Conservation (phyloP, 37 sponge, comb jelly and placozoan genomes). For the Chondrosia reniformis region DNA sequence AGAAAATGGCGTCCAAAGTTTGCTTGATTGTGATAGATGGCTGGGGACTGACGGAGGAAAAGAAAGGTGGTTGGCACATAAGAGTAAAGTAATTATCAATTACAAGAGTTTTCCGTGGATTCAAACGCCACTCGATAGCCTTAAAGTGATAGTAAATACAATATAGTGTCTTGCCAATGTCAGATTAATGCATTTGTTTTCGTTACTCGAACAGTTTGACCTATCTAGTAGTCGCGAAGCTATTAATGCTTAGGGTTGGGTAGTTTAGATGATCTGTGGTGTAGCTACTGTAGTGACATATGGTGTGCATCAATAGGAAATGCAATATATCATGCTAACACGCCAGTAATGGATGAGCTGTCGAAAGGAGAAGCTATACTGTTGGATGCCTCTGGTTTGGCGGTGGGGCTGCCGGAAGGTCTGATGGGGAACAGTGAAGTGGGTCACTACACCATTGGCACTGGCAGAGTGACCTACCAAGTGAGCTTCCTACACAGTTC, state of each 20-base stretch:
- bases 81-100: too few species aligned
- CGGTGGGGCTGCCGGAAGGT: slow-evolving; percentile 91
- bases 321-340: slow-evolving; percentile 89
- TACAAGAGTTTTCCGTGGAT: too few species aligned
- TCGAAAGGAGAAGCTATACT: slow-evolving; percentile 50
- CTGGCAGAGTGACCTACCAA: slow-evolving; percentile 87
- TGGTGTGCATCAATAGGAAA: slow-evolving; percentile 53
- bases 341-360: slow-evolving; percentile 93
- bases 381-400: slow-evolving; percentile 82
- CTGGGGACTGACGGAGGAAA: slow-evolving; percentile 85
- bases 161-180: too few species aligned
- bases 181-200: too few species aligned
- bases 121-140: too few species aligned
- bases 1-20: slow-evolving; percentile 53
- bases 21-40: slow-evolving; percentile 96
- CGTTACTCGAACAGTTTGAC: too few species aligned
- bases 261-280: not conserved
- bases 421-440: slow-evolving; percentile 99
- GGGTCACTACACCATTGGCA: slow-evolving; percentile 93
- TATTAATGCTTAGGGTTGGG: not conserved
- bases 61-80: slow-evolving; percentile 71
- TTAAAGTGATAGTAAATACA: too few species aligned
- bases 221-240: too few species aligned
- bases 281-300: not conserved
- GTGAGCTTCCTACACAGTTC: slow-evolving; percentile 19